Evolutionary conservation across 2,113 vertebrate genomes (phyloP).

Genomic region (Potamarius usumacintae): DNA sequence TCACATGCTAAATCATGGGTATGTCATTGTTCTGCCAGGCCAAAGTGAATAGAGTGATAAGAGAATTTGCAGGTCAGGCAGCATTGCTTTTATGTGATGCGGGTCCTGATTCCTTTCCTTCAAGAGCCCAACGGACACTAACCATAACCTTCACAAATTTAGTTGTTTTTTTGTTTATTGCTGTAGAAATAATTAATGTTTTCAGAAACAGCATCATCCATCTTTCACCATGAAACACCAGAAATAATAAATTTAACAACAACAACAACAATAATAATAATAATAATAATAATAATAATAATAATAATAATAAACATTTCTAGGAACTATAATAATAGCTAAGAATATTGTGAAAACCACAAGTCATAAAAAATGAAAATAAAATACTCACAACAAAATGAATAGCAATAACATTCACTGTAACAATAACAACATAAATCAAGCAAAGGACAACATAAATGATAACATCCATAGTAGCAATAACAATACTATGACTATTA

Average conservation of each 20-base stretch:
- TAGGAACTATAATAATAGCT: background rate
- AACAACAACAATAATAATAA: background rate
- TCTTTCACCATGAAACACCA: background rate
- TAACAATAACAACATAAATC: background rate
- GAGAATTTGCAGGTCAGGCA: background rate
- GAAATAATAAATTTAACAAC: background rate
- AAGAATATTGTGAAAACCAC: background rate
- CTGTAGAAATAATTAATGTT: background rate
- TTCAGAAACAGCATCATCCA: background rate
- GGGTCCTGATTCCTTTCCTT: constrained; percentile 15
- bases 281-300: background rate
- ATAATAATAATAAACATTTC: background rate
- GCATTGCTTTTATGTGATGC: constrained; percentile 12
- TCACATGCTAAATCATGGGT: background rate
- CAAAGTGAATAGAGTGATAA: constrained; percentile 3
- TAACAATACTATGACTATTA: background rate
- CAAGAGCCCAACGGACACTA: background rate
- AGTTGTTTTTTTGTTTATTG: too few species aligned
- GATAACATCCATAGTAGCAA: background rate
- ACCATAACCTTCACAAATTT: background rate
- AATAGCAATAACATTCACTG: background rate
- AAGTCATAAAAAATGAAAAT: background rate
- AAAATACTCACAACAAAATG: background rate
- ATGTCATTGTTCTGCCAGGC: background rate
- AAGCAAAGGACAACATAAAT: background rate